These are phyloP conservation scores for Scaptomyza flava DNA, from an alignment of 2,888 invertebrate species.

Conservation along the genomic window DNA sequence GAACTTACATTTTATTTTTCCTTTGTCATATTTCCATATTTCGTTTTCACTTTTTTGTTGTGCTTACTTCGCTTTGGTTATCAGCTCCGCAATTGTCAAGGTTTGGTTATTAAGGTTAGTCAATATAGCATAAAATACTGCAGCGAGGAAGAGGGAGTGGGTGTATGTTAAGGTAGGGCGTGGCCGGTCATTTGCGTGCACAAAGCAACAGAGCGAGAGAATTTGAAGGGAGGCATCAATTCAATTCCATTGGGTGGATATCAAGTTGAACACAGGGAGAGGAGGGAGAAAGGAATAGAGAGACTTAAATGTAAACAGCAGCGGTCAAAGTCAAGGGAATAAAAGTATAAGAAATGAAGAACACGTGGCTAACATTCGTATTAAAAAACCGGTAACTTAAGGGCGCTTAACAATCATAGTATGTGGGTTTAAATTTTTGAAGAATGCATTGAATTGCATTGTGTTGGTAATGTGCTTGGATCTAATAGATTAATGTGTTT, in stretches of 20 bases:
- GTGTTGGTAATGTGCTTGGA: background rate
- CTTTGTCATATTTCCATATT: slow-evolving; percentile 4
- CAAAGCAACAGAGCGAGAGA: background rate
- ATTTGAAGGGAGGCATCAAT: slow-evolving; percentile 30
- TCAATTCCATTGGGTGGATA: slow-evolving; percentile 66
- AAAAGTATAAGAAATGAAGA: background rate
- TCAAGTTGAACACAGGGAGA: slow-evolving; percentile 22
- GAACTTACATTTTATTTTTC: slow-evolving; percentile 13
- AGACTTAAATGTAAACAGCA: slow-evolving; percentile 29
- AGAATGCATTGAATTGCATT: too few relatives aligned
- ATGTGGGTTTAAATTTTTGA: slow-evolving; percentile 17
- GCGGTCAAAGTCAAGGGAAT: background rate
- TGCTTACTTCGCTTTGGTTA: slow-evolving; percentile 49
- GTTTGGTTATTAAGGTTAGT: slow-evolving; percentile 42
- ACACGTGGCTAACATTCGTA: slow-evolving; percentile 17
- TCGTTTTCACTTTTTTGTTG: slow-evolving; percentile 9
- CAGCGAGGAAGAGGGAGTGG: background rate
- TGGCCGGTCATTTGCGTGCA: slow-evolving; percentile 16
- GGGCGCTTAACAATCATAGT: slow-evolving; percentile 26
- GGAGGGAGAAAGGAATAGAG: background rate
- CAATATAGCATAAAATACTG: slow-evolving; percentile 45
- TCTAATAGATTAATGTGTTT: background rate
- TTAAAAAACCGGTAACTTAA: slow-evolving; percentile 28
- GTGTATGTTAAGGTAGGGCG: slow-evolving; percentile 12
- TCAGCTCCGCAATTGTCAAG: slow-evolving; percentile 62